Conservation (phyloP, 2,888 invertebrate genomes). For the Gryllus longicercus region DNA sequence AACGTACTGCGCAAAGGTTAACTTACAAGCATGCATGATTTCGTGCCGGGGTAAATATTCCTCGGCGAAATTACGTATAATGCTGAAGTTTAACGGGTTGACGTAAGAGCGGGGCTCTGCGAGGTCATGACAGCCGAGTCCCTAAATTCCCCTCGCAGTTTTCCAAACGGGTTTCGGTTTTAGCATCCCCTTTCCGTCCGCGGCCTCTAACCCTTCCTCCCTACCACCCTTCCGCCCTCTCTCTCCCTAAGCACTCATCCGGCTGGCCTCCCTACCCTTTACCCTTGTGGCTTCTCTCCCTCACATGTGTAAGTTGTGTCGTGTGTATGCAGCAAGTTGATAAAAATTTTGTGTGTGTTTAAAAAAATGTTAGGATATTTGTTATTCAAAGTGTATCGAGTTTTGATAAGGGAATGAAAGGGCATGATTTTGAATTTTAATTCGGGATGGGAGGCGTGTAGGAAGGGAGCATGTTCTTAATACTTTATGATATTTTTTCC, state of each 20-base stretch:
- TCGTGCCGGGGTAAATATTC: not conserved
- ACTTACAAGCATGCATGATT: not conserved
- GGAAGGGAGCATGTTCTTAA: slow-evolving; percentile 17
- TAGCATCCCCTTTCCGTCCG: no score
- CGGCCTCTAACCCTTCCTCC: not conserved
- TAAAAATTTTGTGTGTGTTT: slow-evolving; percentile 3
- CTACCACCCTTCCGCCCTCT: not conserved
- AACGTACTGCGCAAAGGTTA: not conserved
- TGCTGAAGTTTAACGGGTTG: no score
- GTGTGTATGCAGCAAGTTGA: slow-evolving; percentile 1
- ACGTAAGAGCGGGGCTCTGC: no score
- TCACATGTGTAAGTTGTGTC: not conserved
- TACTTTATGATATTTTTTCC: not conserved
- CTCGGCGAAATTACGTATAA: not conserved
- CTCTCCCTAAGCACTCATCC: no score
- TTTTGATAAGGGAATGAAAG: slow-evolving; percentile 8
- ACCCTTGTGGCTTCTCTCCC: not conserved
- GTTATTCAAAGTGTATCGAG: slow-evolving; percentile 17
- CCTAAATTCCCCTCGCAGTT: no score
- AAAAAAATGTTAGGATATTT: slow-evolving; percentile 17
- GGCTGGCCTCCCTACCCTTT: not conserved
- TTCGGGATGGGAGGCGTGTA: not conserved
- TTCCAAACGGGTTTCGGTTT: no score
- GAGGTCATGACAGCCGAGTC: no score
- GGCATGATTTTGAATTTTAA: slow-evolving; percentile 10